A percentile compares a stretch with the other conserved stretches of the same genome.
These are phyloP conservation scores for Sebastes glaucus DNA, from an alignment of 2,797 vertebrate species.

Conservation along the genomic window DNA sequence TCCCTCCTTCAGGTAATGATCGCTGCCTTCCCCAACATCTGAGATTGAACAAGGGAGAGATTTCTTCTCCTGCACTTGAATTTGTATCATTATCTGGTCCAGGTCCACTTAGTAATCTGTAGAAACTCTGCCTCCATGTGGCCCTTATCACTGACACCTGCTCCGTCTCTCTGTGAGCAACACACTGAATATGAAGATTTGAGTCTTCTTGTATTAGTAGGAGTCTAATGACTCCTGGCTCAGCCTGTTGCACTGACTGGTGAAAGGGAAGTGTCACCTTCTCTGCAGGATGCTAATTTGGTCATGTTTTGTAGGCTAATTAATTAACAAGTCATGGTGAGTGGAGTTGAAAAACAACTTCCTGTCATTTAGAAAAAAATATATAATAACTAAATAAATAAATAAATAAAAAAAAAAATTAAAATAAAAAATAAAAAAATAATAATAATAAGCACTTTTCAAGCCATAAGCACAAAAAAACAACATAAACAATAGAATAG, in stretches of 20 bases:
- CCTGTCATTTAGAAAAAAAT: background rate
- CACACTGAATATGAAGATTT: background rate
- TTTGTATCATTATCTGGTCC: constrained; percentile 29
- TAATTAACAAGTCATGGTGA: background rate
- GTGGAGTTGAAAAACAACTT: background rate
- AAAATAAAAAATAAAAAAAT: too few species aligned
- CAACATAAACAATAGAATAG: too few species aligned
- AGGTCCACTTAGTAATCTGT: constrained; percentile 39
- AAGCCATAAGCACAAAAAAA: background rate
- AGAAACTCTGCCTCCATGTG: constrained; percentile 6
- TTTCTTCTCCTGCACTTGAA: constrained; percentile 13
- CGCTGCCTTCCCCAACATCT: background rate
- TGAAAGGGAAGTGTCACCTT: background rate
- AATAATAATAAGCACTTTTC: too few species aligned
- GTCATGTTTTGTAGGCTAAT: background rate
- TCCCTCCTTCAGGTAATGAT: constrained; percentile 24
- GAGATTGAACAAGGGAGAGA: constrained; percentile 7
- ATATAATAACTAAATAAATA: background rate
- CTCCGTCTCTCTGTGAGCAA: background rate
- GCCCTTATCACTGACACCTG: background rate
- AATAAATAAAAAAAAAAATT: background rate
- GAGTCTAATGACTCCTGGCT: background rate
- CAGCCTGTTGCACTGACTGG: background rate
- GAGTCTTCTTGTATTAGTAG: background rate
- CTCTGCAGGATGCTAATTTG: background rate